These are phyloP conservation scores for Gorsachius goisagi DNA, from an alignment of 2,113 vertebrate genomes.

Conservation along the genomic window DNA sequence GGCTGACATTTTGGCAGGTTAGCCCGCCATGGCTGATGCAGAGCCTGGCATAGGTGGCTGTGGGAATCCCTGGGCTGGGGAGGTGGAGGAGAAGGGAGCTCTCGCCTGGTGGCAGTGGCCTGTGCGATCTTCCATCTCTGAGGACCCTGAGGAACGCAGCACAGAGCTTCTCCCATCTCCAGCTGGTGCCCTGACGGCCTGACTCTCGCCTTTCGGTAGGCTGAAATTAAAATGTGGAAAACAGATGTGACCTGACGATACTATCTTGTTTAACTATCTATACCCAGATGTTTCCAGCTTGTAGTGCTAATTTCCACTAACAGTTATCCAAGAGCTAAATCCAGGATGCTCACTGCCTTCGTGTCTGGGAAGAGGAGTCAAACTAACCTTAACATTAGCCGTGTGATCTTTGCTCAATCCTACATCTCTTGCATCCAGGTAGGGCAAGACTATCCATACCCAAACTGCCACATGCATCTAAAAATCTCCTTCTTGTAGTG, in stretches of 20 bases:
- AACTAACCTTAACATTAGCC: background rate
- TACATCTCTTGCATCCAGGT: background rate
- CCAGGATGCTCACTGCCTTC: background rate
- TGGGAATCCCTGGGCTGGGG: background rate
- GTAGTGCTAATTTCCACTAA: slow-evolving; percentile 31
- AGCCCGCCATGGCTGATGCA: background rate
- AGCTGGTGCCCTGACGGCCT: fast-evolving
- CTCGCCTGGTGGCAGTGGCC: background rate
- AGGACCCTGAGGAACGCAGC: background rate
- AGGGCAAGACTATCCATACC: background rate
- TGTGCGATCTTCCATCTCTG: background rate
- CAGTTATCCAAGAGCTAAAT: background rate
- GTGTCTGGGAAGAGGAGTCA: background rate
- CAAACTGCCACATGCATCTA: background rate
- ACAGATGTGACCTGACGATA: slow-evolving; percentile 1
- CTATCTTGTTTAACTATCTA: slow-evolving; percentile 27
- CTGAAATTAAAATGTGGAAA: slow-evolving; percentile 10
- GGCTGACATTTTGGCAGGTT: background rate
- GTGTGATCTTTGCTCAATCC: background rate
- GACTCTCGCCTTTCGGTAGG: background rate
- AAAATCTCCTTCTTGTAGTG: background rate
- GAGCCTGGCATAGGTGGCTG: background rate
- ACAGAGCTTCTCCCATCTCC: background rate
- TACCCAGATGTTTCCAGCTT: slow-evolving; percentile 49
- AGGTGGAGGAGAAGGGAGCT: background rate